Conservation (phyloP, 2,888 invertebrate species). For the Philonicus albiceps region DNA sequence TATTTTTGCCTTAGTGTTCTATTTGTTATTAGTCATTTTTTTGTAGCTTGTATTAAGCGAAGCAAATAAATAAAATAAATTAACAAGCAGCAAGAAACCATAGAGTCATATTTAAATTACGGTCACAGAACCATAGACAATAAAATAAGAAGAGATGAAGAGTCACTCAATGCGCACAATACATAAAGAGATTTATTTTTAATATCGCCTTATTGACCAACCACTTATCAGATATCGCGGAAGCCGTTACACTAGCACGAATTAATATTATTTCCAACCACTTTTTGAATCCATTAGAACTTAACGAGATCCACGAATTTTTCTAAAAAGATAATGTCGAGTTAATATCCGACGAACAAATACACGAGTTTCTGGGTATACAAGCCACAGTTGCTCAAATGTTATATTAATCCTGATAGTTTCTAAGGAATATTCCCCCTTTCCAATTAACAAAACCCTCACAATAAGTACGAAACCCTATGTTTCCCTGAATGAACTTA, state of each 20-base stretch:
- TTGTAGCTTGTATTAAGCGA: too few species aligned
- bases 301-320: too few species aligned
- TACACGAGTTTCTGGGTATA: neutral
- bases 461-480: neutral
- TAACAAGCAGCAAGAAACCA: neutral
- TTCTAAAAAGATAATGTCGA: neutral
- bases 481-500: neutral
- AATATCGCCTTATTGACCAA: neutral
- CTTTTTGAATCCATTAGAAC: neutral
- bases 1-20: too few species aligned
- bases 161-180: neutral
- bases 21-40: too few species aligned
- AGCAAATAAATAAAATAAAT: too few species aligned
- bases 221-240: neutral
- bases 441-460: neutral
- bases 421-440: neutral
- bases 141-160: neutral
- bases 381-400: neutral
- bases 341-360: neutral
- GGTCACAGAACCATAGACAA: neutral
- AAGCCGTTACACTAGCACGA: neutral
- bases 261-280: constrained; percentile 13
- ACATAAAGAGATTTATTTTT: neutral
- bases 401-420: neutral
- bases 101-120: neutral